phyloP scores from a whole-genome alignment of 1,140 invertebrate genomes.

The Panulirus ornatus region DNA sequence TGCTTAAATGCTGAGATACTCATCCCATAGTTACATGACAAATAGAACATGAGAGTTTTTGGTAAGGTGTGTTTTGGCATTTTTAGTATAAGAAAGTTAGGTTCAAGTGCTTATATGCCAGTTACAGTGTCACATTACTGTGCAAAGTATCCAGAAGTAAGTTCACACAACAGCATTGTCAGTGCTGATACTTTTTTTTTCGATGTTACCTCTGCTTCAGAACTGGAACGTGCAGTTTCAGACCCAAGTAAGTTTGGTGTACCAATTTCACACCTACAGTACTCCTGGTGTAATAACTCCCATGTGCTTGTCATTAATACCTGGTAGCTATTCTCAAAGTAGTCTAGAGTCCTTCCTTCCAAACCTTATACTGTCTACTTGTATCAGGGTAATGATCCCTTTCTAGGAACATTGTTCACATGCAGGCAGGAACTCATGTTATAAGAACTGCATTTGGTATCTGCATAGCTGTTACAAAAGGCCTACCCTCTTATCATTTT shows the following conservation, averaged over 20 bases:
- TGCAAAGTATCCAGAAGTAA: conserved; percentile 57
- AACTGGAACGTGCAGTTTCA: conserved; percentile 64
- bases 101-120: conserved; percentile 63
- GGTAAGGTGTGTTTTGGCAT: conserved; percentile 59
- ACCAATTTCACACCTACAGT: conserved; percentile 62
- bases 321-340: conserved; percentile 67
- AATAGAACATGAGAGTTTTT: conserved; percentile 60
- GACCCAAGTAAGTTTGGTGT: conserved; percentile 60
- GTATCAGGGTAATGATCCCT: conserved; percentile 64
- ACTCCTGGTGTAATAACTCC: conserved; percentile 68
- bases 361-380: conserved; percentile 64
- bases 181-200: conserved; percentile 44
- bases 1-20: conserved; percentile 46
- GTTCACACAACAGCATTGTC: conserved; percentile 43
- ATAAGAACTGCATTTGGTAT: conserved; percentile 20
- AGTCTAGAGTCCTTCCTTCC: conserved; percentile 65
- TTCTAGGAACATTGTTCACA: conserved; percentile 6
- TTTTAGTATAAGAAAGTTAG: conserved; percentile 52
- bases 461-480: background rate
- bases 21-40: conserved; percentile 50
- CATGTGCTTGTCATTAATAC: conserved; percentile 66
- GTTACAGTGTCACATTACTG: conserved; percentile 50
- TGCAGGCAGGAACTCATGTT: conserved; percentile 23
- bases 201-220: conserved; percentile 63
- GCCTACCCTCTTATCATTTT: background rate